A percentile compares a stretch with the other conserved stretches of the same genome.
phyloP scores from a whole-genome alignment of 1,140 invertebrate species.

The Drosophila simulans region DNA sequence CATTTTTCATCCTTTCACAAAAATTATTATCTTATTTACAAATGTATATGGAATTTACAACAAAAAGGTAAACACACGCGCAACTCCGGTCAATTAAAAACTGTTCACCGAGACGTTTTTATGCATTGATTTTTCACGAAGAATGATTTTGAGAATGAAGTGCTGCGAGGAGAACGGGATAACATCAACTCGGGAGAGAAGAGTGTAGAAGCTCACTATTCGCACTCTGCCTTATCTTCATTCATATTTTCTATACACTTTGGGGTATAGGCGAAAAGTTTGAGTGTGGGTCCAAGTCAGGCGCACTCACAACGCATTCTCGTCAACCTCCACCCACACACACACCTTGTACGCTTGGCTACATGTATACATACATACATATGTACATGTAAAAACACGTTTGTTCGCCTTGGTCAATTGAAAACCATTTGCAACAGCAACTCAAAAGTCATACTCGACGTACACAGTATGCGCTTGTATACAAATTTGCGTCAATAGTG shows the following conservation, averaged over 20 bases:
- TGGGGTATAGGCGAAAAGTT: conserved; percentile 50
- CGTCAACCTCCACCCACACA: conserved; percentile 20
- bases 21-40: too few relatives aligned
- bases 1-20: too few relatives aligned
- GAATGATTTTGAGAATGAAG: background rate
- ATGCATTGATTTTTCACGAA: conserved; percentile 55
- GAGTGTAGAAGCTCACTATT: conserved; percentile 38
- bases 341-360: conserved; percentile 30
- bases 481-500: conserved; percentile 65
- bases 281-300: conserved; percentile 40
- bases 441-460: conserved; percentile 43
- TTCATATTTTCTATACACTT: conserved; percentile 81
- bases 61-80: conserved; percentile 2
- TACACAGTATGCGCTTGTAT: conserved; percentile 41
- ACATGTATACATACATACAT: conserved; percentile 24
- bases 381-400: conserved; percentile 35
- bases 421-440: conserved; percentile 33
- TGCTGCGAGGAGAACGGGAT: background rate
- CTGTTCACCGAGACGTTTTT: conserved; percentile 38
- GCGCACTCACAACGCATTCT: conserved; percentile 54
- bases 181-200: conserved; percentile 17
- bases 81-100: conserved; percentile 46
- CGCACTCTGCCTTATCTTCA: conserved; percentile 59
- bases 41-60: background rate
- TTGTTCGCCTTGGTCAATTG: conserved; percentile 42